Evolutionary conservation across 2,113 vertebrate genomes (phyloP), one percentile per base, ranked within the genome.

Genomic region (Ammodramus savannarum): DNA sequence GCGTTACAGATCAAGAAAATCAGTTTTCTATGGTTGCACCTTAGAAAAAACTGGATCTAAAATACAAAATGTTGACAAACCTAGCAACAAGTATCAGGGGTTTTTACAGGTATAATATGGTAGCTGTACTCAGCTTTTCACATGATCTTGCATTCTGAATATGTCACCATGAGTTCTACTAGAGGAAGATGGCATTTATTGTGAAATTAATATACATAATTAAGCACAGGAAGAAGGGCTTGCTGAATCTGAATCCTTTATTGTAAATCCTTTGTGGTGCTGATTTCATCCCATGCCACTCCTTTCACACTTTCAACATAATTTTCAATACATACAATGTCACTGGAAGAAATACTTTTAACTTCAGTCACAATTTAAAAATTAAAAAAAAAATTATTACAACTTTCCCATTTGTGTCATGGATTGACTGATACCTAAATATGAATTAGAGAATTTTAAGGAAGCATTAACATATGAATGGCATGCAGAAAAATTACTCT

Each of bases 11-110:
- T 32, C 8, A 91, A 90, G 67, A 43, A 71, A 83, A 89, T 34
- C 36, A 36, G 29, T 82, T 85, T 93, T 58, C 32, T 74, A 14
- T 11, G 14, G 27, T 6, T 68, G 48, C 6, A 63, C 18, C 13
- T 49, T 13, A 91, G 32, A 63, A 91, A 86, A 94, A 61, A 55
- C 7, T 44, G 29, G 11, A 71, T 79, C n/a, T 59, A 81, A 79
- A 94, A 36, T 15, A 82, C 25, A 76, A 67, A 87, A 54, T 25
- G 6, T 23, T 46, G 9, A 3, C 26, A 89, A 87, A 44, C 11
- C 2, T 21, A 46, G 0, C 55, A 89, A 87, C 6, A 81, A 81
- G 16, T 44, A 69, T 1, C 18, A 25, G 12, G 1, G 3, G 1
- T 14, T 66, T 69, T 43, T 23, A 55, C 10, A 62, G 32, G 29